These are phyloP conservation scores for Tupaia tana DNA, from an alignment of 2,113 vertebrate species.

Conservation along the genomic window DNA sequence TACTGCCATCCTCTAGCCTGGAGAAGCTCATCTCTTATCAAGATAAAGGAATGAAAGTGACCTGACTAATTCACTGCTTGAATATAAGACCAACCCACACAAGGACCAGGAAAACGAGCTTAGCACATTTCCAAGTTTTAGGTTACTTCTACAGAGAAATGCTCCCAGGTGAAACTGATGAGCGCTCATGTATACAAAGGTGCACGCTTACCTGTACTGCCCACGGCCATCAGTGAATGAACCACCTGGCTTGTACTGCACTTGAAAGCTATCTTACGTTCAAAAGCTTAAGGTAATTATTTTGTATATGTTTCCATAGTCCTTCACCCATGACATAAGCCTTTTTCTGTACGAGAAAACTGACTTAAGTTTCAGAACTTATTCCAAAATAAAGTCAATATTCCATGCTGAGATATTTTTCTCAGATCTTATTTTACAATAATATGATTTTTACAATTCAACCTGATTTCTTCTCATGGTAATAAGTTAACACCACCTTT, in stretches of 20 bases:
- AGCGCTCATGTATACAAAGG: too few species aligned
- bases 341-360: too few species aligned
- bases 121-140: too few species aligned
- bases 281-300: not conserved
- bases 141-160: not conserved
- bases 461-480: not conserved
- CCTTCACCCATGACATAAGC: not conserved
- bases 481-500: not conserved
- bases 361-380: not conserved
- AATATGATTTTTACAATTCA: not conserved
- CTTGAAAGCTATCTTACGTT: not conserved
- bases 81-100: not conserved
- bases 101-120: not conserved
- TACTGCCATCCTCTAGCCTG: fast-evolving
- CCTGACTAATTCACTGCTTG: not conserved
- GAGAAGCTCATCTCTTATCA: not conserved
- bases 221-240: too few species aligned
- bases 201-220: too few species aligned
- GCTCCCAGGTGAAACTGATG: not conserved
- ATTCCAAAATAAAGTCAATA: not conserved
- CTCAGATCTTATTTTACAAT: too few species aligned
- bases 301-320: not conserved
- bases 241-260: not conserved
- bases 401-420: not conserved
- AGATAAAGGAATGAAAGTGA: not conserved